Percentiles rank a stretch among this genome's conserved stretches.
Evolutionary conservation across 2,888 invertebrate genomes (phyloP).

Genomic region (Nomada fabriciana): DNA sequence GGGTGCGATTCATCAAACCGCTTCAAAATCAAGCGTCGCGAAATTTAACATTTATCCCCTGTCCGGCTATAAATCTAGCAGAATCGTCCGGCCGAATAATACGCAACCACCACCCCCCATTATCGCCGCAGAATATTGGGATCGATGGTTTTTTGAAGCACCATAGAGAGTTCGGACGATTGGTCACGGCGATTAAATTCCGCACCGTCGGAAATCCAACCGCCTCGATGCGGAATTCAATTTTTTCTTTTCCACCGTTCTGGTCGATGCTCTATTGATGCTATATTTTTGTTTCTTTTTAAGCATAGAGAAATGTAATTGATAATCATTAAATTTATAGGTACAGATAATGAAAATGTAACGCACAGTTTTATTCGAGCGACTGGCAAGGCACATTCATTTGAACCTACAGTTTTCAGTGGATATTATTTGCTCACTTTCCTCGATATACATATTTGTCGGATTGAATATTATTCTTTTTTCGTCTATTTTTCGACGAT

Average conservation of each 20-base stretch:
- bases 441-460: no score
- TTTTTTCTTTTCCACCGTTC: neutral
- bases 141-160: constrained; percentile 56
- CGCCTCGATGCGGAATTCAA: constrained; percentile 21
- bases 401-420: no score
- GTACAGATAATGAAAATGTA: no score
- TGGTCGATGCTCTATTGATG: no score
- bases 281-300: no score
- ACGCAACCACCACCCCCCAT: constrained; percentile 44
- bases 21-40: constrained; percentile 66
- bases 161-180: constrained; percentile 48
- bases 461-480: no score
- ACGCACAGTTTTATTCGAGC: no score
- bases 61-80: constrained; percentile 60
- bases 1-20: constrained; percentile 56
- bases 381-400: no score
- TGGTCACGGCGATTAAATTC: constrained; percentile 58
- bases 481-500: neutral
- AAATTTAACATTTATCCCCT: constrained; percentile 70
- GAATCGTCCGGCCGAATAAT: constrained; percentile 54
- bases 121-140: constrained; percentile 54
- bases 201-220: constrained; percentile 9
- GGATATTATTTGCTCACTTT: no score
- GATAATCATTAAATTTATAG: no score
- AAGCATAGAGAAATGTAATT: no score